Conservation (phyloP, 2,797 vertebrate genomes). For the Oophaga sylvatica region DNA sequence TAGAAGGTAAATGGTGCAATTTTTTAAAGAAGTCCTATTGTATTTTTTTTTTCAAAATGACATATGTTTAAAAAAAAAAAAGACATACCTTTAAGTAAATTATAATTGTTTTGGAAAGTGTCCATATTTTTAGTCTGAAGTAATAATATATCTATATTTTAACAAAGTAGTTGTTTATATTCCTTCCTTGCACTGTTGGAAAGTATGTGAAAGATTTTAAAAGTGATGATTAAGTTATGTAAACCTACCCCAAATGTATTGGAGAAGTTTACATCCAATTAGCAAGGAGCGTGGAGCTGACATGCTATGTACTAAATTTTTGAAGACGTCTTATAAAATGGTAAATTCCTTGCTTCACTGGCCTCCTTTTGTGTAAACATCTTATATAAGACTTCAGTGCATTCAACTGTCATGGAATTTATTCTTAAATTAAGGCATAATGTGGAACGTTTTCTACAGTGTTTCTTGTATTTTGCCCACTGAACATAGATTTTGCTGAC, state of each 20-base stretch:
- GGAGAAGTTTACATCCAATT: conserved; percentile 23
- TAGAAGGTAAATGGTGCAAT: too few relatives aligned
- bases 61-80: too few relatives aligned
- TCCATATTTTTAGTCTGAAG: too few relatives aligned
- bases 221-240: not conserved
- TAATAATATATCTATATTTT: too few relatives aligned
- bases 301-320: conserved; percentile 27
- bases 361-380: conserved; percentile 29
- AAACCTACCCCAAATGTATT: not conserved
- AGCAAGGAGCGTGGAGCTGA: conserved; percentile 28
- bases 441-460: conserved; percentile 14
- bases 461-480: not conserved
- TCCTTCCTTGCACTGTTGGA: not conserved
- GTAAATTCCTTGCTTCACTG: conserved; percentile 44
- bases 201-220: not conserved
- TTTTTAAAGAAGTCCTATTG: too few relatives aligned
- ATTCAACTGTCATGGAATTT: conserved; percentile 28
- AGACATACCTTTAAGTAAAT: too few relatives aligned
- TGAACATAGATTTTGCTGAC: not conserved
- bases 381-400: conserved; percentile 41
- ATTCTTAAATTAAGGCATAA: conserved; percentile 19
- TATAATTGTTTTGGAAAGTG: too few relatives aligned
- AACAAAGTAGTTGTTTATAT: not conserved
- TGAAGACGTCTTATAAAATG: conserved; percentile 42
- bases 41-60: too few relatives aligned